These are phyloP conservation scores for Leptinotarsa lineolata DNA, from an alignment of 1,140 invertebrate genomes.

Conservation along the genomic window DNA sequence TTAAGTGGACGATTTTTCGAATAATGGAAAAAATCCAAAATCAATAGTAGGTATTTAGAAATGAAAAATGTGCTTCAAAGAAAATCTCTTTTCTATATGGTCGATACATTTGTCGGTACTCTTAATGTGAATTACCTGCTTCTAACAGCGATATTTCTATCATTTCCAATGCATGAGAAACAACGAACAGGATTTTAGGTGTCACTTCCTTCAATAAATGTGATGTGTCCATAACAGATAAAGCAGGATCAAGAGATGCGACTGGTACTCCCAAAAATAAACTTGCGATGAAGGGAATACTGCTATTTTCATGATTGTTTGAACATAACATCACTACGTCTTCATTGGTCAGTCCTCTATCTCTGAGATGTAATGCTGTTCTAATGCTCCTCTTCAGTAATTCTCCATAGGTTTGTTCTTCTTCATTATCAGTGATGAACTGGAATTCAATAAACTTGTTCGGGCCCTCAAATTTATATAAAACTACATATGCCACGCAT, in stretches of 20 bases:
- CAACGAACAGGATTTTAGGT: conserved; percentile 46
- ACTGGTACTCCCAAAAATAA: conserved; percentile 39
- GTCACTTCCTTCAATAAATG: conserved; percentile 37
- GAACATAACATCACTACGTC: conserved; percentile 41
- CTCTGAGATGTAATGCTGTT: conserved; percentile 39
- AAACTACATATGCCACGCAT: no score
- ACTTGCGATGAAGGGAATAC: conserved; percentile 39
- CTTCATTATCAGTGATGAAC: conserved; percentile 36
- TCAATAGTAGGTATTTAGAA: no score
- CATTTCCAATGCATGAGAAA: conserved; percentile 31
- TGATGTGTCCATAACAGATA: conserved; percentile 33
- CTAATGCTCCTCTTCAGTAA: conserved; percentile 35
- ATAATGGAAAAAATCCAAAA: no score
- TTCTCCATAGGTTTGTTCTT: conserved; percentile 37
- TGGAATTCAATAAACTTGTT: conserved; percentile 24
- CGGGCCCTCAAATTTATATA: no score
- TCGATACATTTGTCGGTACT: no score
- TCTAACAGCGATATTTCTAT: conserved; percentile 28
- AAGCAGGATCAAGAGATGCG: conserved; percentile 40
- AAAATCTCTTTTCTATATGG: no score
- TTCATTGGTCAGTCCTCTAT: conserved; percentile 29
- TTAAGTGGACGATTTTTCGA: no score
- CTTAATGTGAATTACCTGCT: conserved; percentile 12
- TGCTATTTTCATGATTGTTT: conserved; percentile 37
- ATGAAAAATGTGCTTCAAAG: no score